Conservation (phyloP, 1,140 invertebrate genomes). For the Coptotermes formosanus region DNA sequence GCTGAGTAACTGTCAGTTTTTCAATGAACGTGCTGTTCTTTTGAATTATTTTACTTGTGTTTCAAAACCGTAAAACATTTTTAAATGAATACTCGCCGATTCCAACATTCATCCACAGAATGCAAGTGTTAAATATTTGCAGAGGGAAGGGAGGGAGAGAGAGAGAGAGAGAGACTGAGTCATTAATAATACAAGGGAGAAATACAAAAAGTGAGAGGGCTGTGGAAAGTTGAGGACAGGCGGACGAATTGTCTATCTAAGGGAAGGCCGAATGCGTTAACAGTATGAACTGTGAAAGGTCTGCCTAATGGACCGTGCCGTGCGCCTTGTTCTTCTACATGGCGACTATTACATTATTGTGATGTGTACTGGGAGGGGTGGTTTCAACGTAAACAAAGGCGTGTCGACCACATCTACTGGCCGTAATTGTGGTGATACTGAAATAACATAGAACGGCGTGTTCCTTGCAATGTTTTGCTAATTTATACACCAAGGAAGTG, state of each 20-base stretch:
- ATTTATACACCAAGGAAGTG: background rate
- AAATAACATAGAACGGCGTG: background rate
- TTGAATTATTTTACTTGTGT: too few species aligned
- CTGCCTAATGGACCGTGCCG: background rate
- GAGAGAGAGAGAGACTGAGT: background rate
- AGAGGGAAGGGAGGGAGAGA: too few species aligned
- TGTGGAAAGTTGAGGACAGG: background rate
- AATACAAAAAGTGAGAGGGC: background rate
- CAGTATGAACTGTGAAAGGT: background rate
- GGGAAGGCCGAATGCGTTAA: background rate
- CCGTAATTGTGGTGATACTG: background rate
- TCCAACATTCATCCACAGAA: background rate
- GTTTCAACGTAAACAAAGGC: background rate
- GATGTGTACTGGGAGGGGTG: background rate
- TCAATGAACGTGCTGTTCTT: too few species aligned
- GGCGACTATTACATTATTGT: background rate
- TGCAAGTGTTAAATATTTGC: background rate
- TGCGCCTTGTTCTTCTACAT: background rate
- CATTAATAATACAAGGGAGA: background rate
- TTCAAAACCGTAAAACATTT: too few species aligned
- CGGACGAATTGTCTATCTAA: too few species aligned
- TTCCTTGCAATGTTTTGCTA: background rate
- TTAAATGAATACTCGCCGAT: background rate
- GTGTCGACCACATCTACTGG: background rate
- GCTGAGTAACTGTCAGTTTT: too few species aligned